Conservation (phyloP, 2,888 invertebrate genomes). For the Caenorhabditis panamensis region DNA sequence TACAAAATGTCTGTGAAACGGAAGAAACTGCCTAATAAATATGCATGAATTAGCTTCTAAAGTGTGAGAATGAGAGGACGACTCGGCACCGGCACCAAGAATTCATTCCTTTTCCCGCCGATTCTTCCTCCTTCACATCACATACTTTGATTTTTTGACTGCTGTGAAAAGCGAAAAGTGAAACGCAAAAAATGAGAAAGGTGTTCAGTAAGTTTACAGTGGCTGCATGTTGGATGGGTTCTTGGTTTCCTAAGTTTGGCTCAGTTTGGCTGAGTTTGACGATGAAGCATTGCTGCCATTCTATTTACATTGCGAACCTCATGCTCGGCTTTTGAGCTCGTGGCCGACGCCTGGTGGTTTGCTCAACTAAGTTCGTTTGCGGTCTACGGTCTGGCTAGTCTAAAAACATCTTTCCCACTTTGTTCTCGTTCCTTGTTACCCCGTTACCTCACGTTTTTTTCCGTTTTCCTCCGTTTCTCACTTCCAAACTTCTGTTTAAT, state of each 20-base stretch:
- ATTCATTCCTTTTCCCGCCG: neutral
- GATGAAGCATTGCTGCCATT: neutral
- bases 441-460: neutral
- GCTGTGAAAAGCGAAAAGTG: constrained; percentile 17
- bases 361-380: constrained; percentile 38
- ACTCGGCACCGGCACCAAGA: neutral
- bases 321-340: constrained; percentile 22
- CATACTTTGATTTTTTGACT: neutral
- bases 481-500: neutral
- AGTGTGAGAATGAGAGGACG: constrained; percentile 7
- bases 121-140: neutral
- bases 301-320: constrained; percentile 31
- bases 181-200: too few relatives aligned
- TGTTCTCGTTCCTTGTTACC: neutral
- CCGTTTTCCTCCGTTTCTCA: neutral
- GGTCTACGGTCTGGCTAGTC: neutral
- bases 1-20: constrained; percentile 1
- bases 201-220: too few relatives aligned
- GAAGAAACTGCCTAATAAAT: constrained; percentile 18
- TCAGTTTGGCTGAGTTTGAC: constrained; percentile 12
- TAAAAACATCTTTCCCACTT: neutral
- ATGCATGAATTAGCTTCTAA: constrained; percentile 18
- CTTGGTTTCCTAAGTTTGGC: too few relatives aligned
- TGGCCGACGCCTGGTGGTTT: too few relatives aligned
- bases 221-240: too few relatives aligned